Conservation (phyloP, 2,113 vertebrate genomes). For the Albula glossodonta region DNA sequence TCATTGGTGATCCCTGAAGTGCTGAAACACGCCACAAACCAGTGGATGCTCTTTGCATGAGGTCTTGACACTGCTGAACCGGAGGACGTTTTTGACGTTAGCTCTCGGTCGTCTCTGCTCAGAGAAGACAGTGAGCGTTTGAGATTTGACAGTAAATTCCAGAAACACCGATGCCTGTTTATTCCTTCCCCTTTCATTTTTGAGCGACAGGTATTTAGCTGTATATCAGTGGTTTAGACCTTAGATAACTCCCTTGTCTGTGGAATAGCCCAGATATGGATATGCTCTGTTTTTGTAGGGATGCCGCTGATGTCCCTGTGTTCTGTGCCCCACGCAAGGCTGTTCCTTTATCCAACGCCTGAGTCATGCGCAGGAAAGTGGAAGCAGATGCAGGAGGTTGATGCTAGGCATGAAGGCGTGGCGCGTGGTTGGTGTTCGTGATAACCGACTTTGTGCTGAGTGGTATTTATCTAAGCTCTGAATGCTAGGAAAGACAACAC, state of each 20-base stretch:
- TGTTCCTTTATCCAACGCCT: not conserved
- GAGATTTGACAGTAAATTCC: not conserved
- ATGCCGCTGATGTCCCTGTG: no score
- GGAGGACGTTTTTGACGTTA: not conserved
- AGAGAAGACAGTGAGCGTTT: not conserved
- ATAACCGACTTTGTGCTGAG: no score
- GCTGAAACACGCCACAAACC: no score
- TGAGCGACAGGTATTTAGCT: not conserved
- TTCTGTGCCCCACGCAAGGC: not conserved
- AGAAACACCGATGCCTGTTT: not conserved
- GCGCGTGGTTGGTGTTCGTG: not conserved
- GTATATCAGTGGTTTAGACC: not conserved
- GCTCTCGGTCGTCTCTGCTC: not conserved
- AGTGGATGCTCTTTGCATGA: no score
- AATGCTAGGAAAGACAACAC: no score
- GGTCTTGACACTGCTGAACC: no score
- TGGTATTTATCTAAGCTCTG: no score
- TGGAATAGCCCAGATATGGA: not conserved
- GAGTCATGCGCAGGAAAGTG: not conserved
- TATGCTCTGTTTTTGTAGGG: not conserved
- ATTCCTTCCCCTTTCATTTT: not conserved
- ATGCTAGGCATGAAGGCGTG: not conserved
- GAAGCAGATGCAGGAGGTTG: not conserved
- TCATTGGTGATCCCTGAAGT: no score
- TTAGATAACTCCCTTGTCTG: not conserved